Conservation (phyloP, 2,888 invertebrate species). For the Caenorhabditis macrosperma region DNA sequence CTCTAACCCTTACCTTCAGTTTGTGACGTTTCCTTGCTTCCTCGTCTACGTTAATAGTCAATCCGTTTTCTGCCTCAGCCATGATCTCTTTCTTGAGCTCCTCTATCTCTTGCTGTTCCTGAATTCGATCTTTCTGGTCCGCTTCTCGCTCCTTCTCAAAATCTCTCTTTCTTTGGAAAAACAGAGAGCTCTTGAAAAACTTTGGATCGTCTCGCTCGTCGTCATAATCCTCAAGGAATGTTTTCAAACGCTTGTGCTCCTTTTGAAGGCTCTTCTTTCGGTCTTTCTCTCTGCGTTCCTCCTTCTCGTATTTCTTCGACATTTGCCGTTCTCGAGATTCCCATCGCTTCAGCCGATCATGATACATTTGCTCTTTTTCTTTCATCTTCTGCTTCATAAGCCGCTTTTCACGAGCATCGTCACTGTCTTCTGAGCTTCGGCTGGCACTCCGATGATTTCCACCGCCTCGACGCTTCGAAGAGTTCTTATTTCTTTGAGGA, state of each 20-base stretch:
- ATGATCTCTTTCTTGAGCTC: slow-evolving; percentile 84
- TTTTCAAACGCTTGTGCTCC: slow-evolving; percentile 94
- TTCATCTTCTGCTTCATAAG: slow-evolving; percentile 62
- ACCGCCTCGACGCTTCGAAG: slow-evolving; percentile 35
- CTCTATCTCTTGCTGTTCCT: slow-evolving; percentile 84
- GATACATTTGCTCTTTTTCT: slow-evolving; percentile 74
- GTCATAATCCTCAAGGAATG: slow-evolving; percentile 98
- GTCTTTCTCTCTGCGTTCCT: slow-evolving; percentile 71
- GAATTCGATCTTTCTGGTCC: slow-evolving; percentile 84
- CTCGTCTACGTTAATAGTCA: slow-evolving; percentile 70
- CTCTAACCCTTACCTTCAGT: slow-evolving; percentile 10
- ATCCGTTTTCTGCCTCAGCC: slow-evolving; percentile 56
- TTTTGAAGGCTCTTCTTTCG: slow-evolving; percentile 83
- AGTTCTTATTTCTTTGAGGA: slow-evolving; percentile 24
- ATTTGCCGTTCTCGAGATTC: slow-evolving; percentile 90
- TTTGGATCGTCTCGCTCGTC: slow-evolving; percentile 97
- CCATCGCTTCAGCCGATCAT: slow-evolving; percentile 84
- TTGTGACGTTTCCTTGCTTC: slow-evolving; percentile 69
- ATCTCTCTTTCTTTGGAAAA: slow-evolving; percentile 83
- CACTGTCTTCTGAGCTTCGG: slow-evolving; percentile 70
- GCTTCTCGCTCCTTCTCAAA: slow-evolving; percentile 93
- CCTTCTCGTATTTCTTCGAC: slow-evolving; percentile 89
- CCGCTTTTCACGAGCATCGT: slow-evolving; percentile 69
- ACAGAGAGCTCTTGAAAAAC: slow-evolving; percentile 88
- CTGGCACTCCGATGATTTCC: slow-evolving; percentile 20